Base-by-base conservation (phyloP, 2,888 invertebrate genomes). In the Sarcophaga carnaria region DNA sequence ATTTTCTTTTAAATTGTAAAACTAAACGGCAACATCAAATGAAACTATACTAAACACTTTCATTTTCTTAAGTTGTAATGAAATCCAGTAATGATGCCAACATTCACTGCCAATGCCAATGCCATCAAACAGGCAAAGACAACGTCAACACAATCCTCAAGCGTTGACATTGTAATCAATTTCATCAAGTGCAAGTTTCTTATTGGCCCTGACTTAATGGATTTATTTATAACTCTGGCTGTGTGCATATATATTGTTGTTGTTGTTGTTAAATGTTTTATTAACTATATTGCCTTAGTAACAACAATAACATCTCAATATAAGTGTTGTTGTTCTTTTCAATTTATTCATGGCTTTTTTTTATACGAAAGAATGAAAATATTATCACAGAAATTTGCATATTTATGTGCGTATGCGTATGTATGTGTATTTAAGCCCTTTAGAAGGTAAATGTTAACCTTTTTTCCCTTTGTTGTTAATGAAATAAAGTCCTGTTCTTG, bases 351-450 rank as follows among this genome's bases (percentile, higher is more conserved):
- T 14, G 3, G 54, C 54, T 54, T 54, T 54, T 20, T 22, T 54
- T 0, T 14, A 54, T 14, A 5, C 17, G 17, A 37, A 64, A 45
- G n/a, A 49, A 8, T 17, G n/a, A 60, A 69, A 70, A 54, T 45
- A 77, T 54, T 72, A 83, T 83, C 86, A 86, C 49, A 83, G 59
- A 63, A 77, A 86, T 74, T 83, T 62, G 17, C 60, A 64, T 74
- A n/a, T 69, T 54, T 10, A 27, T 54, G 49, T 60, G 20, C 11
- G 22, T 17, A 25, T 49, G 14, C 17, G 49, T 45, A 49, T 25
- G 22, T 45, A 49, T 25, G 22, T 45, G 54, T 62, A 14, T 11
- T 66, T 59, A n/a, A 63, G 54, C 69, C 69, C 63, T 67, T 37
- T 37, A 37, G 37, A 37, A 37, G 10, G 37, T 37, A 37, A 37